Base-by-base conservation (phyloP, 2,888 invertebrate genomes). In the Phlogophora meticulosa region DNA sequence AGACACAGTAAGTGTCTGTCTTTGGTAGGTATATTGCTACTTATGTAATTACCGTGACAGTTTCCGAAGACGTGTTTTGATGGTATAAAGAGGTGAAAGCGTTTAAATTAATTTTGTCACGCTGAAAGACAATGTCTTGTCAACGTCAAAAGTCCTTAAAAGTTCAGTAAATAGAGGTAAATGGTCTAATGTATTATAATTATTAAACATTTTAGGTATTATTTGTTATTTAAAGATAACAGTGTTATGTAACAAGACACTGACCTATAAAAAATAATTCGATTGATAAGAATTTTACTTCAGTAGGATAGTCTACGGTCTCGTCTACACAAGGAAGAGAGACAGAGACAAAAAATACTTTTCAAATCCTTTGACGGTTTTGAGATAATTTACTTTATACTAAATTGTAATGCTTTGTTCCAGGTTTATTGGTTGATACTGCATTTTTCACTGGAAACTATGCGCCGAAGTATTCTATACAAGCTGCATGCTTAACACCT, bases 371-470 rank as follows among this genome's bases (percentile, higher is more conserved):
- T 4, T 32, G 11, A 32, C n/a, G 28, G 9, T 9, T 10, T 15
- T 24, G 43, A 34, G 13, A n/a, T 1, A 9, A 4, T 15, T 28
- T 7, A 1, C 28, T 15, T 32, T 49, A 28, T 22, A 22, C 17
- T 55, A 10, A 28, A 40, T 17, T 28, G n/a, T 28, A 13, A 15
- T 10, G 1, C 53, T 43, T 80, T 74, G 36, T 90, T 89, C 10
- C 79, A 96, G 95, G 96, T 48, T 82, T 96, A 13, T 87, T 96
- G 42, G 91, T 97, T 0, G 97, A 97, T 78, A 97, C 97, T 0
- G 96, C 96, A 2, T 96, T 94, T 85, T 97, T 97, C 81, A 96
- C 97, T 0, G 97, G 97, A 62, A 97, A 97, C 85, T 96, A 95
- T 81, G 96, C 96, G 0, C 97, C 97, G 0, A 96, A 96, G 82